Evolutionary conservation across 2,888 invertebrate species (phyloP), one percentile per base, ranked within the genome.

Genomic region (Latrodectus elegans): DNA sequence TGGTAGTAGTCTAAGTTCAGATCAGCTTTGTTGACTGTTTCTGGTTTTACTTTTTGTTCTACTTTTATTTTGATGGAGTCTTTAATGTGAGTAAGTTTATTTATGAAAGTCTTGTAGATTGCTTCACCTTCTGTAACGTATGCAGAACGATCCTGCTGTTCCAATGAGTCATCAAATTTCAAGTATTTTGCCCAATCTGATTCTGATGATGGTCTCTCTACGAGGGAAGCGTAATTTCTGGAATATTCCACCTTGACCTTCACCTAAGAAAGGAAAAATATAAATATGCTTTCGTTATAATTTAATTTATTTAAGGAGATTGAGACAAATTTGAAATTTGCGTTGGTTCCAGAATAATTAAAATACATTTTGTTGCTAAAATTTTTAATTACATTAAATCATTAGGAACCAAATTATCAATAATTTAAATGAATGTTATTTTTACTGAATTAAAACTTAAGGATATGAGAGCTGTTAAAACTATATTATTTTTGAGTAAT

Each of bases 1-100:
- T 70, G 79, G 60, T 74, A 72, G 55, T 74, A 74, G n/a, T 17
- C 67, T 10, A 74, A 15, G 0, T 14, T 70, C 14, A 68, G 3
- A 15, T 26, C 15, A 9, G 68, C 68, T 1, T 17, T 8, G 8
- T 12, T 65, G 15, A 11, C 15, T 12, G 17, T 38, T n/a, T 12
- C 38, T 38, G 49, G 26, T 12, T 65, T 51, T n/a, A n/a, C 17
- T 12, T 8, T 65, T 49, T 65, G 52, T 12, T 51, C 26, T 4
- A 70, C 11, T 52, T 55, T 17, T 8, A 84, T 17, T 8, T 26
- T 68, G 6, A 84, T 3, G 6, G 8, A 11, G 53, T 82, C 65
- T 11, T 12, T 51, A 14, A 71, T 64, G 38, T 80, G 72, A 14
- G 60, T 26, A 0, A 49, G 10, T 9, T 11, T 14, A 12, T 9